Conservation (phyloP, 2,113 vertebrate genomes). For the Delphinus delphis region DNA sequence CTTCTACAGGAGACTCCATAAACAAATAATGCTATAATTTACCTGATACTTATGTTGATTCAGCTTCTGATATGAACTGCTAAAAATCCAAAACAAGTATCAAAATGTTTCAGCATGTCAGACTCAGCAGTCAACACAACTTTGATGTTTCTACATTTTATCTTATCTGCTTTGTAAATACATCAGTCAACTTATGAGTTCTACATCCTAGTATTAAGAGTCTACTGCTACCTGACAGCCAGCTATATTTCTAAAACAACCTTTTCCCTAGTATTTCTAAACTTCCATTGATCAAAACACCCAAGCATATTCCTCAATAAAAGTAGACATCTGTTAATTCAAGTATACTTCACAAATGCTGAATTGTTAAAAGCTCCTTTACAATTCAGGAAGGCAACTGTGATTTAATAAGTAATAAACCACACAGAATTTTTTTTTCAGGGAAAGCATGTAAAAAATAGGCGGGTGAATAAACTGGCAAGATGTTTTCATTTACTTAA, state of each 20-base stretch:
- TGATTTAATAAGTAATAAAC: neutral
- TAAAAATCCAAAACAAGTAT: neutral
- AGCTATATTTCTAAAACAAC: neutral
- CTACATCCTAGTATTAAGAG: neutral
- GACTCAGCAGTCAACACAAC: neutral
- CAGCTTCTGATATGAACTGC: neutral
- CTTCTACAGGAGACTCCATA: neutral
- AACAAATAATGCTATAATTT: neutral
- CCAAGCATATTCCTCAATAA: neutral
- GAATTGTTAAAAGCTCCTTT: neutral
- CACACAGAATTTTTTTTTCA: neutral
- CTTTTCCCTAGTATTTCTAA: neutral
- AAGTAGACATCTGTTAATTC: slow-evolving; percentile 3
- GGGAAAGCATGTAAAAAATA: neutral
- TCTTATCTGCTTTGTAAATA: neutral
- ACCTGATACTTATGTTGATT: neutral
- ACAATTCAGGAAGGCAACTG: neutral
- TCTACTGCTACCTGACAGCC: neutral
- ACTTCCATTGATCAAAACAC: neutral
- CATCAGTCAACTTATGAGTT: neutral
- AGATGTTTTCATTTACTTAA: slow-evolving; percentile 15
- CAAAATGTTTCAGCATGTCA: neutral
- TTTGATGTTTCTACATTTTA: neutral
- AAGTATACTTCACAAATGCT: neutral
- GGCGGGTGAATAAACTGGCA: neutral